Evolutionary conservation across 2,888 invertebrate species (phyloP).

Genomic region (Abrostola tripartita): DNA sequence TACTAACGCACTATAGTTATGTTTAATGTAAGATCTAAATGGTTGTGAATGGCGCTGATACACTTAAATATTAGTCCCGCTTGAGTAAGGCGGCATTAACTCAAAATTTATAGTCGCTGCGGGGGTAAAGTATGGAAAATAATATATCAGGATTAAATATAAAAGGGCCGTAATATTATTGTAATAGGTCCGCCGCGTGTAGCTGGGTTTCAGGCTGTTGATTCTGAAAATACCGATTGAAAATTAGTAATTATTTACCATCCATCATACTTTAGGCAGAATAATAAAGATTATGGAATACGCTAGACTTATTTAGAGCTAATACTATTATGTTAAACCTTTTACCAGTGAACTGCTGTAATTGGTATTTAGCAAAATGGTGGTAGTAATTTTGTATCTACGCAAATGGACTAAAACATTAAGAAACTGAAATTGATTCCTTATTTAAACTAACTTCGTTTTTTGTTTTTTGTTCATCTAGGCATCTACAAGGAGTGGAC

Average conservation of each 20-base stretch:
- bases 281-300: no score
- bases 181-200: slow-evolving; percentile 6
- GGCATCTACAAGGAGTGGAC: slow-evolving; percentile 77
- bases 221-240: neutral
- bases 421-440: neutral
- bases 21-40: slow-evolving; percentile 26
- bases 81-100: slow-evolving; percentile 47
- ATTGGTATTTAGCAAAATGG: no score
- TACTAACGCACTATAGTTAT: slow-evolving; percentile 10
- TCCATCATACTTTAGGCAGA: no score
- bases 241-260: neutral
- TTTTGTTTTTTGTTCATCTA: slow-evolving; percentile 43
- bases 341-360: no score
- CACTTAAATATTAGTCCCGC: slow-evolving; percentile 50
- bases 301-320: no score
- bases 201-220: slow-evolving; percentile 1
- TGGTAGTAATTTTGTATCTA: no score
- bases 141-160: slow-evolving; percentile 54
- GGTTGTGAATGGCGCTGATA: slow-evolving; percentile 42
- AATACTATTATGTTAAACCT: no score
- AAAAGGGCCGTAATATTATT: slow-evolving; percentile 37
- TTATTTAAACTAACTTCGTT: slow-evolving; percentile 1
- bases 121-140: slow-evolving; percentile 47
- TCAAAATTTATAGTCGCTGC: slow-evolving; percentile 39
- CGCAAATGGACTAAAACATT: no score